Conservation (phyloP, 92 coral and sea anemone species). For the Porites evermanni region DNA sequence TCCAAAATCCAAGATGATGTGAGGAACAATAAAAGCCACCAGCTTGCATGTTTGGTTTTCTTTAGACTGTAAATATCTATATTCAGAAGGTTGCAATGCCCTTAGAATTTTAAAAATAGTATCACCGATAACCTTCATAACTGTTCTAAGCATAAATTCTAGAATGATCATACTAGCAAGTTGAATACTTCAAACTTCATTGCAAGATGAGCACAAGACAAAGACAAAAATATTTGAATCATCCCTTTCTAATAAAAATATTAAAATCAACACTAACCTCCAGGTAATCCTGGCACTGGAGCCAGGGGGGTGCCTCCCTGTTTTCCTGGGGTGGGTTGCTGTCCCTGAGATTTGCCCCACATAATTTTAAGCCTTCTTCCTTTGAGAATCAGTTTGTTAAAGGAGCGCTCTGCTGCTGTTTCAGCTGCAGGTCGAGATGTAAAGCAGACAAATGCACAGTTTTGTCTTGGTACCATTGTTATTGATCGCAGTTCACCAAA, state of each 20-base stretch:
- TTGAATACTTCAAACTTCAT: too few species aligned
- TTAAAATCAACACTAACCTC: constrained; percentile 65
- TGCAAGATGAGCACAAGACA: too few species aligned
- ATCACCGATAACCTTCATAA: too few species aligned
- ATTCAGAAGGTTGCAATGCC: too few species aligned
- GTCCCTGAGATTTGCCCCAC: constrained; percentile 99
- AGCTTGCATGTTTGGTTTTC: too few species aligned
- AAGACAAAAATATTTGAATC: neutral
- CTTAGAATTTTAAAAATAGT: too few species aligned
- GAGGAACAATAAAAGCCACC: too few species aligned
- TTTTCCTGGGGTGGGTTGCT: constrained; percentile 76
- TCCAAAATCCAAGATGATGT: too few species aligned
- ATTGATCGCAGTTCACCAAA: constrained; percentile 99
- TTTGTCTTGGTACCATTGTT: constrained; percentile 98
- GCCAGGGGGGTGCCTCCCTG: constrained; percentile 85
- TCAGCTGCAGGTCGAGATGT: constrained; percentile 91
- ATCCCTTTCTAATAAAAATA: neutral
- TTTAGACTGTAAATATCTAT: too few species aligned
- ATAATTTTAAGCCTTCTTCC: constrained; percentile 94
- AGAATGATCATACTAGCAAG: too few species aligned
- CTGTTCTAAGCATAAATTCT: too few species aligned
- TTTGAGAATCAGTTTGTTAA: constrained; percentile 91
- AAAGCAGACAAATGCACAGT: constrained; percentile 99
- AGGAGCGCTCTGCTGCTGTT: constrained; percentile 95
- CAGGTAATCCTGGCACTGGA: constrained; percentile 99